A percentile compares a stretch with the other conserved stretches of the same genome.
phyloP scores from a whole-genome alignment of 2,888 invertebrate species.

The Polymixis flavicincta region DNA sequence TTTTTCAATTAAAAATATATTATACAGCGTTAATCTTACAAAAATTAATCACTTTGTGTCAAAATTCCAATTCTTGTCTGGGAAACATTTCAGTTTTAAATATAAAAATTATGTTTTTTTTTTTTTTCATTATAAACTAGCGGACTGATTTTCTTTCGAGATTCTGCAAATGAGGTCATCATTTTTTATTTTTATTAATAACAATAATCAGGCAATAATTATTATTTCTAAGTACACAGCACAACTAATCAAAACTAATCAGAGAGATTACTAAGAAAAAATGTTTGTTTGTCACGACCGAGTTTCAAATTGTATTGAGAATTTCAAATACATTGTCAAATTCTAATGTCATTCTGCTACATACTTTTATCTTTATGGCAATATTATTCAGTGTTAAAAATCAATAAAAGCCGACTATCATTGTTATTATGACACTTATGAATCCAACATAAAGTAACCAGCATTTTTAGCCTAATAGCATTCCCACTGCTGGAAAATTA shows the following conservation, averaged over 20 bases:
- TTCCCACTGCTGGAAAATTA: no score
- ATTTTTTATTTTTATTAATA: conserved; percentile 71
- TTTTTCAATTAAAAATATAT: neutral
- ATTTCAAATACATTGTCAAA: conserved; percentile 16
- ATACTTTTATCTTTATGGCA: neutral
- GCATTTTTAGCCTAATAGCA: no score
- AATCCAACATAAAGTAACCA: no score
- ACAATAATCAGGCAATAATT: conserved; percentile 71
- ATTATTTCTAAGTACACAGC: conserved; percentile 89
- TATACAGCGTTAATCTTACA: neutral
- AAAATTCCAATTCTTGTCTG: conserved; percentile 66
- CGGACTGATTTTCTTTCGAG: conserved; percentile 88
- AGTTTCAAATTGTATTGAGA: conserved; percentile 74
- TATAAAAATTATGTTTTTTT: conserved; percentile 82
- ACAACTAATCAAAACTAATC: conserved; percentile 89
- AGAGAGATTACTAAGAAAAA: conserved; percentile 86
- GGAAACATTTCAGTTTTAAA: conserved; percentile 75
- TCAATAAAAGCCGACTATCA: neutral
- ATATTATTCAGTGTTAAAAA: neutral
- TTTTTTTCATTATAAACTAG: conserved; percentile 82
- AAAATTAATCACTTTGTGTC: neutral
- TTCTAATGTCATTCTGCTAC: neutral
- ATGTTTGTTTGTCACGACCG: conserved; percentile 68
- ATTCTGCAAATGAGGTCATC: conserved; percentile 83
- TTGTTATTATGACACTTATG: neutral